Conservation (phyloP, 2,888 invertebrate species). For the Troides helena region DNA sequence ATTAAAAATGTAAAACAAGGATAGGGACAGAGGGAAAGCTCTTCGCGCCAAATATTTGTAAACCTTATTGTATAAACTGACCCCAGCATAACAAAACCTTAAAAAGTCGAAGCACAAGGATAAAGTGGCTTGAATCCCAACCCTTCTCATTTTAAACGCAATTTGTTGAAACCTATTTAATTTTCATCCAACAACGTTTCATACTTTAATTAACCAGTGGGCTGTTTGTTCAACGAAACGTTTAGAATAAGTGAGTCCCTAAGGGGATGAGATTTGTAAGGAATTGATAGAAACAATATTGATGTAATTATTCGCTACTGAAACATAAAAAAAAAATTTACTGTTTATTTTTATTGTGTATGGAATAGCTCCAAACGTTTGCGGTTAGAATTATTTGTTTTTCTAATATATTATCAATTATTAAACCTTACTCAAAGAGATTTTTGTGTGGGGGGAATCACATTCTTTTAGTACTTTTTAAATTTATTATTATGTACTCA, state of each 20-base stretch:
- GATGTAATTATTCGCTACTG: conserved; percentile 32
- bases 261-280: conserved; percentile 46
- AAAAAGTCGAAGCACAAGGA: conserved; percentile 44
- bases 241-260: conserved; percentile 43
- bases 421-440: neutral
- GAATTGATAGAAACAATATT: conserved; percentile 46
- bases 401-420: neutral
- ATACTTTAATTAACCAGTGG: conserved; percentile 58
- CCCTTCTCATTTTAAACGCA: conserved; percentile 47
- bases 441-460: neutral
- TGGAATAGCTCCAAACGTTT: neutral
- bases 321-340: neutral
- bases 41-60: conserved; percentile 1
- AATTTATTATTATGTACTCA: no score
- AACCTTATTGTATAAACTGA: conserved; percentile 36
- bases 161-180: conserved; percentile 59
- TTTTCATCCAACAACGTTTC: conserved; percentile 53
- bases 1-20: neutral
- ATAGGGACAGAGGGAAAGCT: neutral
- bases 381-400: neutral
- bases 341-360: neutral
- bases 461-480: neutral
- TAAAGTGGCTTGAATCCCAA: conserved; percentile 47
- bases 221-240: conserved; percentile 47
- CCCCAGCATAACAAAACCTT: conserved; percentile 42